phyloP scores from a whole-genome alignment of 2,888 invertebrate genomes.

The Tinea semifulvella region DNA sequence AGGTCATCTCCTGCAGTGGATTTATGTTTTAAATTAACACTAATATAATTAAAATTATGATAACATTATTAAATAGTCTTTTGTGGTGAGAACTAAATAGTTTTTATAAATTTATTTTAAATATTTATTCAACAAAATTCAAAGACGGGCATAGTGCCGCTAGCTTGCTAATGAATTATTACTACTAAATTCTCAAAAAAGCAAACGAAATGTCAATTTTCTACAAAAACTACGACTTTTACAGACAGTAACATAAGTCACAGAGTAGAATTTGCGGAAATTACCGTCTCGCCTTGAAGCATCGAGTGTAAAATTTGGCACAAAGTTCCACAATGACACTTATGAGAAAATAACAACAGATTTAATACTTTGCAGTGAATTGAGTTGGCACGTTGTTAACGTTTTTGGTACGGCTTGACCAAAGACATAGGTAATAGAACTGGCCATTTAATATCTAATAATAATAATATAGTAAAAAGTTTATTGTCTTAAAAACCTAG shows the following conservation, averaged over 20 bases:
- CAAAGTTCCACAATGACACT: constrained; percentile 1
- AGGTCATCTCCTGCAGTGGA: no score
- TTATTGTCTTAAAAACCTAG: no score
- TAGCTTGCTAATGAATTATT: no score
- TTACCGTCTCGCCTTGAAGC: background rate
- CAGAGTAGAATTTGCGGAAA: background rate
- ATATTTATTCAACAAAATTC: background rate
- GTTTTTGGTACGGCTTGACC: background rate
- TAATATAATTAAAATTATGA: no score
- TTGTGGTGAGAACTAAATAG: no score
- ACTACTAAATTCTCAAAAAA: background rate
- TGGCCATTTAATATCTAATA: no score
- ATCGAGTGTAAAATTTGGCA: background rate
- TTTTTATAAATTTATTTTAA: no score
- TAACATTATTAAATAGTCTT: no score
- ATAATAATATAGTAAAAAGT: no score
- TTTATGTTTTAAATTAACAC: no score
- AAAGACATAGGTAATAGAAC: background rate
- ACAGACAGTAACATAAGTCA: constrained; percentile 6
- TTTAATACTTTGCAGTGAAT: constrained; percentile 4
- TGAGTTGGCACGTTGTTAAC: constrained; percentile 1
- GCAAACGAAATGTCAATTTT: background rate
- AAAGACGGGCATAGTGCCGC: background rate
- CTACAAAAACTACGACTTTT: no score
- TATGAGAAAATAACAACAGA: constrained; percentile 5